Evolutionary conservation across 2,797 vertebrate genomes (phyloP).

Genomic region (Trematomus bernacchii): DNA sequence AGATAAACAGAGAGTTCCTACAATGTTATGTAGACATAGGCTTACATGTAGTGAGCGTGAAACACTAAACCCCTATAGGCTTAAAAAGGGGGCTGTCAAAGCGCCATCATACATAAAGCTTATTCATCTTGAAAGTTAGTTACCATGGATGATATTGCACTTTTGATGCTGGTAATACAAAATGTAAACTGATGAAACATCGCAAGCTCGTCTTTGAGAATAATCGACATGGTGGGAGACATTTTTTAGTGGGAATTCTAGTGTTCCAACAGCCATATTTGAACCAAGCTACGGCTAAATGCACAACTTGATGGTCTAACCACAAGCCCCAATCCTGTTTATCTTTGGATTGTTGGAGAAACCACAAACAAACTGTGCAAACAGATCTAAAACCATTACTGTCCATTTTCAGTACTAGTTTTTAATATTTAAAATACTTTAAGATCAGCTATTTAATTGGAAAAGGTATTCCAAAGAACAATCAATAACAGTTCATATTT

Average conservation of each 20-base stretch:
- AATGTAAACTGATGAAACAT: background rate
- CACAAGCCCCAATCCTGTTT: background rate
- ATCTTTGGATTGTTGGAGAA: background rate
- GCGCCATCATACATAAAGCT: background rate
- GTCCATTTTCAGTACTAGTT: background rate
- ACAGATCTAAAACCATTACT: background rate
- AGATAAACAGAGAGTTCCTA: constrained; percentile 3
- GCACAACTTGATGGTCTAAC: constrained; percentile 2
- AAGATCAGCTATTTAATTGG: background rate
- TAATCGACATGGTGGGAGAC: background rate
- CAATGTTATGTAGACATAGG: constrained; percentile 9
- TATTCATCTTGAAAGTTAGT: background rate
- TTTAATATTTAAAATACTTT: background rate
- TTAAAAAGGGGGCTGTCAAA: constrained; percentile 1
- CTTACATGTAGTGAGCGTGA: constrained; percentile 13
- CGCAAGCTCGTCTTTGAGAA: too few species aligned
- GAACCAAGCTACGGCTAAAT: constrained; percentile 6
- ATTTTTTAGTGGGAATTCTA: background rate
- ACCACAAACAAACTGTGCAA: background rate
- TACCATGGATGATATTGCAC: background rate
- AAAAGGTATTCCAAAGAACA: background rate
- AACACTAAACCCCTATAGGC: background rate
- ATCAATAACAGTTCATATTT: background rate
- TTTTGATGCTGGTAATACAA: background rate
- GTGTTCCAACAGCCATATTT: constrained; percentile 3